These are phyloP conservation scores for Oryzias dopingdopingensis DNA, from an alignment of 2,797 vertebrate genomes.

Conservation along the genomic window DNA sequence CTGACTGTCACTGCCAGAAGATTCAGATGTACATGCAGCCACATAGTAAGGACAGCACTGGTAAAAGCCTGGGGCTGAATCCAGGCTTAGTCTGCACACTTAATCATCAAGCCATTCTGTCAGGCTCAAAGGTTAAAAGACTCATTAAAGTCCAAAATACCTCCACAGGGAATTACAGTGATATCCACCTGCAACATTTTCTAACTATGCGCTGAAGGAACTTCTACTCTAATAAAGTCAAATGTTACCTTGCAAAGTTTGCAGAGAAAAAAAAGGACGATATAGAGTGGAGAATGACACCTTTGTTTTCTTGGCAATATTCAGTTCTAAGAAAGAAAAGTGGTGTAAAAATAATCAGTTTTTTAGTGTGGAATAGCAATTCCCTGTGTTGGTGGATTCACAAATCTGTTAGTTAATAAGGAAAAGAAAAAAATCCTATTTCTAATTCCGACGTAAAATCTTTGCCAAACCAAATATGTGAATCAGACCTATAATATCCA, in stretches of 20 bases:
- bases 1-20: conserved; percentile 23
- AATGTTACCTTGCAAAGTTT: not conserved
- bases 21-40: conserved; percentile 36
- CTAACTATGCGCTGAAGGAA: conserved; percentile 6
- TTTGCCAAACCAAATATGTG: too few species aligned
- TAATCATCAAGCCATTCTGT: conserved; percentile 38
- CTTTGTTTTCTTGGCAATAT: too few species aligned
- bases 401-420: too few species aligned
- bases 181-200: conserved; percentile 19
- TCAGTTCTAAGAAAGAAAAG: too few species aligned
- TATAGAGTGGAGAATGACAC: too few species aligned
- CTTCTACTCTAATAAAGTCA: conserved; percentile 1
- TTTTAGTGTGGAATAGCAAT: too few species aligned
- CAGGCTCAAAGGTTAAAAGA: conserved; percentile 45
- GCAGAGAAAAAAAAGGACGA: not conserved
- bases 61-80: conserved; percentile 40
- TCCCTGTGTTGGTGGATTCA: too few species aligned
- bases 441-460: too few species aligned
- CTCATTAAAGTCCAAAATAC: conserved; percentile 42
- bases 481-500: too few species aligned
- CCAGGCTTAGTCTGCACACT: conserved; percentile 31
- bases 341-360: too few species aligned
- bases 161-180: conserved; percentile 20
- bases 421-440: too few species aligned
- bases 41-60: conserved; percentile 31